Conservation (phyloP, 2,888 invertebrate species). For the Pandemis heparana region DNA sequence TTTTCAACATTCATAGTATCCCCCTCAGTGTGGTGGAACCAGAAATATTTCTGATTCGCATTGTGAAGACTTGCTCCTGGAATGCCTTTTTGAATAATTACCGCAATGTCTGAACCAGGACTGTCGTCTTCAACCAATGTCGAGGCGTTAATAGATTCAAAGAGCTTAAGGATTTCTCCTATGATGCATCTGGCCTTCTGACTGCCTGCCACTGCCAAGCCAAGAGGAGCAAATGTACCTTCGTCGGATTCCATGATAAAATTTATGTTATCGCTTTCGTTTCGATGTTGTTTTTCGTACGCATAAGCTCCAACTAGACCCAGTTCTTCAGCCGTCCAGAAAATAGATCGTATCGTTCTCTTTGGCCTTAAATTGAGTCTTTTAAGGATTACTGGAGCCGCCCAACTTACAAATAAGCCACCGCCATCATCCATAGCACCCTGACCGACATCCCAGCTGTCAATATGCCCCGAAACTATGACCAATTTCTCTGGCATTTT, state of each 20-base stretch:
- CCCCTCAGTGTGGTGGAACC: constrained; percentile 92
- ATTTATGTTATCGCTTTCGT: constrained; percentile 87
- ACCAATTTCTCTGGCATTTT: constrained; percentile 83
- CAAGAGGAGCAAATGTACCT: constrained; percentile 91
- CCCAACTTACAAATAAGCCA: constrained; percentile 92
- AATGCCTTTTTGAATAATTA: constrained; percentile 87
- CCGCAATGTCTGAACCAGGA: constrained; percentile 90
- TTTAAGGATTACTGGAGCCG: constrained; percentile 88
- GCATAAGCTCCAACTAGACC: constrained; percentile 88
- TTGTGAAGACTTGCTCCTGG: constrained; percentile 91
- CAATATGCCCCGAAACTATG: constrained; percentile 93
- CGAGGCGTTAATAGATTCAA: constrained; percentile 89
- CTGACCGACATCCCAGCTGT: constrained; percentile 95
- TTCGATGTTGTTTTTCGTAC: constrained; percentile 87
- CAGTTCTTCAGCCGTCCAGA: constrained; percentile 94
- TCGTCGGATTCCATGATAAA: constrained; percentile 94
- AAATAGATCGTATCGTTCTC: constrained; percentile 90
- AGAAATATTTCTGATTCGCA: constrained; percentile 88
- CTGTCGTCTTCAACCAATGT: constrained; percentile 79
- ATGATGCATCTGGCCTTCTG: constrained; percentile 88
- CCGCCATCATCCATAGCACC: constrained; percentile 96
- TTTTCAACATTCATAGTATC: constrained; percentile 92
- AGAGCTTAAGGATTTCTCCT: constrained; percentile 88
- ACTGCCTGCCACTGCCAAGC: constrained; percentile 88
- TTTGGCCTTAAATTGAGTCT: constrained; percentile 87